Base-by-base conservation (phyloP, 2,888 invertebrate genomes). In the Plebejus anna region DNA sequence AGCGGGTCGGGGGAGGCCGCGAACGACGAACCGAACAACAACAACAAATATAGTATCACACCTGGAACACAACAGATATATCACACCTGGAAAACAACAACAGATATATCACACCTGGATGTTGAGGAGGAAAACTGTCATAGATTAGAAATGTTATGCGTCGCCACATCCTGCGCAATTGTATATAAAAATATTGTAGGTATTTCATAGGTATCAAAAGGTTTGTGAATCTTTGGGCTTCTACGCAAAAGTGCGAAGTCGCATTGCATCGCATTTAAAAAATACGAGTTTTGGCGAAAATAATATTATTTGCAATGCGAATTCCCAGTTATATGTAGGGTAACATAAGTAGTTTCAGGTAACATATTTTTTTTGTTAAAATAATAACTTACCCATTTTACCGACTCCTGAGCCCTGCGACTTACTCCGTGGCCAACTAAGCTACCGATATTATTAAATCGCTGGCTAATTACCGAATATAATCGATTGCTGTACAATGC, bases 381-480 rank as follows among this genome's bases (percentile, higher is more conserved):
- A 32, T 5, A 66, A 59, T 57, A 66, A 66, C 66, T 66, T 66
- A 66, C 66, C 66, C 66, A 66, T 66, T 66, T 66, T 36, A 32
- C 13, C 32, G 66, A 66, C 32, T 36, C 66, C 32, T 4, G 66
- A 66, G 32, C 36, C 66, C 66, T 13, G 66, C 66, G 36, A 32
- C 32, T 66, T 66, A 66, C 66, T 66, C 66, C 36, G 66, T 66
- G 32, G 66, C 16, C 13, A 66, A 66, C 66, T 66, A 66, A 66
- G 13, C 32, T 32, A 32, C 66, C 66, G 66, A 66, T 66, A 66
- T 66, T 66, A 66, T 66, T 66, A 66, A 66, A 66, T 66, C 32
- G 66, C 66, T 66, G 32, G 32, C 66, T 66, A 66, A 66, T 66
- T 32, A 66, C 66, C 66, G 66, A 66, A 66, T 66, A 66, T 16